Evolutionary conservation across 1,140 invertebrate genomes (phyloP).

Genomic region (Thereuonema tuberculata): DNA sequence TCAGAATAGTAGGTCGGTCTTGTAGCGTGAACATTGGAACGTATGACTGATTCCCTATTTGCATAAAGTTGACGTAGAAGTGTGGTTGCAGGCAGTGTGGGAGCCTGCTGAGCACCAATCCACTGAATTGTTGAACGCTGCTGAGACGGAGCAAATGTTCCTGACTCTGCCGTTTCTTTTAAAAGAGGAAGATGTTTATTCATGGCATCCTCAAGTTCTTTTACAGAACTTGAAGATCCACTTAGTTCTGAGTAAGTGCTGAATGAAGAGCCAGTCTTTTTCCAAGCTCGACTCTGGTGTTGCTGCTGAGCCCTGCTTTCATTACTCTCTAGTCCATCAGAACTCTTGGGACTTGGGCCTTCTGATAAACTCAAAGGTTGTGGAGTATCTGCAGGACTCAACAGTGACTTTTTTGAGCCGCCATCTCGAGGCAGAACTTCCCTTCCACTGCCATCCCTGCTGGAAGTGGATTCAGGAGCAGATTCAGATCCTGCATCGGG

Average conservation of each 20-base stretch:
- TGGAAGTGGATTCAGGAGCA: conserved; percentile 1
- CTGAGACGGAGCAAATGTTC: conserved; percentile 6
- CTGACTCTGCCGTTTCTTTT: conserved; percentile 25
- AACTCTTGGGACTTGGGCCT: conserved; percentile 5
- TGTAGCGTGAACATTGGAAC: conserved; percentile 67
- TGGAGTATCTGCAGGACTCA: background rate
- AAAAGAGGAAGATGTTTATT: conserved; percentile 69
- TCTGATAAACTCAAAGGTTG: background rate
- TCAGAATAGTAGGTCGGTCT: conserved; percentile 35
- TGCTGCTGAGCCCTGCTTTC: background rate
- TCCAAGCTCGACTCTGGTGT: conserved; percentile 1
- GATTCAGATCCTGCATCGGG: background rate
- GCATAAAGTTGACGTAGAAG: conserved; percentile 78
- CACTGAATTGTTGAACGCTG: conserved; percentile 78
- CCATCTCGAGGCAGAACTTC: background rate
- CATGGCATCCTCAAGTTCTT: conserved; percentile 90
- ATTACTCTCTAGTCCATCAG: conserved; percentile 2
- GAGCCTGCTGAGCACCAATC: conserved; percentile 53
- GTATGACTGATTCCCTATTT: conserved; percentile 84
- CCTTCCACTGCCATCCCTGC: background rate
- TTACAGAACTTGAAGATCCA: conserved; percentile 45
- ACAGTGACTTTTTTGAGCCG: background rate
- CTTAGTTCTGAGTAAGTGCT: background rate
- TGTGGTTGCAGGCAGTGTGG: conserved; percentile 58
- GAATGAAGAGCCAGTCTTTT: background rate